phyloP scores from a whole-genome alignment of 2,113 vertebrate species.

The Gorsachius goisagi region DNA sequence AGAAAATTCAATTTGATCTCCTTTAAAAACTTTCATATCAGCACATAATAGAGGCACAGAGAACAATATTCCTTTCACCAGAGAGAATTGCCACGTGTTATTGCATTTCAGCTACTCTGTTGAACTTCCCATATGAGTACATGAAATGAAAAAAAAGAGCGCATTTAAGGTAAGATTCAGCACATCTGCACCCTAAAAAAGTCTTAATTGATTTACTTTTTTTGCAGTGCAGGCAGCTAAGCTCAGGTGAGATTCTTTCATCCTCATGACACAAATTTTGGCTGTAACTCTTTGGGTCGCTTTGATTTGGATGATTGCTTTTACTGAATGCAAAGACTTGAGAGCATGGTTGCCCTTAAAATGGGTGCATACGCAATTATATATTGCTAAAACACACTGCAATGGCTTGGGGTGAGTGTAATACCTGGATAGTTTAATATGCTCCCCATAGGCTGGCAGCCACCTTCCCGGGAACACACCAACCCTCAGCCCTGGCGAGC shows the following conservation, averaged over 20 bases:
- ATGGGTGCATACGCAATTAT: neutral
- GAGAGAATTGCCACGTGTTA: neutral
- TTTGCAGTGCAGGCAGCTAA: neutral
- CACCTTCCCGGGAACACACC: neutral
- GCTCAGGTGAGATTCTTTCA: neutral
- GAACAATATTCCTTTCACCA: neutral
- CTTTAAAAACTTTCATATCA: neutral
- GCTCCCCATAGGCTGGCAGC: accelerated
- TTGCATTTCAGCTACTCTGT: neutral
- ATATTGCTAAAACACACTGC: neutral
- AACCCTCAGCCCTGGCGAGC: neutral
- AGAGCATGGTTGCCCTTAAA: neutral
- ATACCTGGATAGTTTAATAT: neutral
- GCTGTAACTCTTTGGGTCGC: neutral
- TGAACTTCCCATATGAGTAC: neutral
- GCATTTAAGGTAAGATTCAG: neutral
- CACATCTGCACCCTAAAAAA: neutral
- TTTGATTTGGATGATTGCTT: neutral
- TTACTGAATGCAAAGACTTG: neutral
- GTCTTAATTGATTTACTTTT: neutral
- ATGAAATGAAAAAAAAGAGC: neutral
- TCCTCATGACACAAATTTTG: neutral
- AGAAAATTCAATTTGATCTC: neutral
- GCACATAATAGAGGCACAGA: neutral
- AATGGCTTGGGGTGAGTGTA: accelerated